These are phyloP conservation scores for Dolichotis patagonum DNA, from an alignment of 2,113 vertebrate species.

Conservation along the genomic window DNA sequence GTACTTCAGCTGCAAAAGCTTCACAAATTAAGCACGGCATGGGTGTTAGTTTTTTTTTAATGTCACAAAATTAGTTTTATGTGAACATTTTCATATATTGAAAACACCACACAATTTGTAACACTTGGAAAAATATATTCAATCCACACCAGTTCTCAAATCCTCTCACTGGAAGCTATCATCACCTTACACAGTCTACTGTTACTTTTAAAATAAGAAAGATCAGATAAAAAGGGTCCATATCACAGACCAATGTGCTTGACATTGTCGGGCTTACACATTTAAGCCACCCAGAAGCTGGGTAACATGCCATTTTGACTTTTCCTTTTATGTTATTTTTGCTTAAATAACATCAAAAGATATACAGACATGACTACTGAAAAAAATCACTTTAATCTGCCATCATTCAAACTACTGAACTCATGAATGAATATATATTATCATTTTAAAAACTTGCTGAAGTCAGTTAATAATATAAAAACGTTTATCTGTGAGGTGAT, in stretches of 20 bases:
- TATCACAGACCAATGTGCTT: slow-evolving; percentile 24
- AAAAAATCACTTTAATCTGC: slow-evolving; percentile 74
- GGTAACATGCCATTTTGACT: slow-evolving; percentile 35
- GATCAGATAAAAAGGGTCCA: neutral
- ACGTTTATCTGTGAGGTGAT: slow-evolving; percentile 9
- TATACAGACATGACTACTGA: neutral
- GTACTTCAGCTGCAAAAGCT: slow-evolving; percentile 60
- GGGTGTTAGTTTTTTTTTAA: neutral
- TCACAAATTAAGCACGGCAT: slow-evolving; percentile 49
- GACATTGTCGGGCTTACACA: neutral
- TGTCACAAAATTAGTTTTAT: slow-evolving; percentile 62
- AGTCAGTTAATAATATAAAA: slow-evolving; percentile 21
- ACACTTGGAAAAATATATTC: slow-evolving; percentile 67
- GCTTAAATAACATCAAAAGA: slow-evolving; percentile 48
- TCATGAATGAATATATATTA: slow-evolving; percentile 68
- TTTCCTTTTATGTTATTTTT: slow-evolving; percentile 19
- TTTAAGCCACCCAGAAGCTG: slow-evolving; percentile 11
- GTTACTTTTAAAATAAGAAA: slow-evolving; percentile 1
- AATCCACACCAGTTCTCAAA: slow-evolving; percentile 57
- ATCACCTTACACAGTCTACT: neutral
- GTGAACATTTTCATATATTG: slow-evolving; percentile 64
- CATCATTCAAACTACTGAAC: slow-evolving; percentile 66
- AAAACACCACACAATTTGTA: slow-evolving; percentile 57
- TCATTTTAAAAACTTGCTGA: slow-evolving; percentile 62
- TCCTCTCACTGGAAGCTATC: slow-evolving; percentile 29